Percentiles rank a stretch among this genome's conserved stretches.
phyloP scores from a whole-genome alignment of 2,797 vertebrate genomes.

The Karalla daura region DNA sequence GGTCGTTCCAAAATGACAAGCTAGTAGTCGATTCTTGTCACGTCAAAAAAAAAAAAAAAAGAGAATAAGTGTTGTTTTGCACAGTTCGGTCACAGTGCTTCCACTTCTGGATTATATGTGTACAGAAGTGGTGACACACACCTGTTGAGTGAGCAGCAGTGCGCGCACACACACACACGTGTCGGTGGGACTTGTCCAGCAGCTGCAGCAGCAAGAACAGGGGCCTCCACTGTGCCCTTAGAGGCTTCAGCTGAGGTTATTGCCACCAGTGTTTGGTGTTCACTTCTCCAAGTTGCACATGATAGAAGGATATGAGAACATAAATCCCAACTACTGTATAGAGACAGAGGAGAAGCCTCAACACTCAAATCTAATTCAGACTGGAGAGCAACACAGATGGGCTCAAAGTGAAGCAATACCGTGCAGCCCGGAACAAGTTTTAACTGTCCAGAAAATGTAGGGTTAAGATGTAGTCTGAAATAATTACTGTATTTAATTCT shows the following conservation, averaged over 20 bases:
- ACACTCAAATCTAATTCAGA: too few relatives aligned
- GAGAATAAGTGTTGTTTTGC: constrained; percentile 14
- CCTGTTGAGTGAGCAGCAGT: constrained; percentile 60
- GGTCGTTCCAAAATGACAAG: constrained; percentile 13
- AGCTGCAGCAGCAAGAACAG: constrained; percentile 74
- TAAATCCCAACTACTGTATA: constrained; percentile 60
- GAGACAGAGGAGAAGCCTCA: too few relatives aligned
- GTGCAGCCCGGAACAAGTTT: constrained; percentile 18
- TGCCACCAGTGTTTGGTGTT: constrained; percentile 33
- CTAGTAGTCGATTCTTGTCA: constrained; percentile 4
- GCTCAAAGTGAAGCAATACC: too few relatives aligned
- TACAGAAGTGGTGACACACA: constrained; percentile 39
- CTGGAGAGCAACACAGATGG: neutral
- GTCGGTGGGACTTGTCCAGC: constrained; percentile 49
- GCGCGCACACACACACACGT: too few relatives aligned
- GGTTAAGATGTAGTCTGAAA: constrained; percentile 12
- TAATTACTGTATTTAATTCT: constrained; percentile 6
- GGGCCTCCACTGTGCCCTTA: constrained; percentile 52
- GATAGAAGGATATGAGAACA: constrained; percentile 27
- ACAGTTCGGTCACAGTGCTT: neutral
- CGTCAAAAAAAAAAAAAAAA: constrained; percentile 16
- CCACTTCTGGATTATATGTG: constrained; percentile 23
- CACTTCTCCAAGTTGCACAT: constrained; percentile 49
- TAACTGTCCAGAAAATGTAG: constrained; percentile 2
- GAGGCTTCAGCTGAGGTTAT: constrained; percentile 58